Evolutionary conservation across 2,113 vertebrate species (phyloP), one percentile per base, ranked within the genome.

Genomic region (Channa maculata): DNA sequence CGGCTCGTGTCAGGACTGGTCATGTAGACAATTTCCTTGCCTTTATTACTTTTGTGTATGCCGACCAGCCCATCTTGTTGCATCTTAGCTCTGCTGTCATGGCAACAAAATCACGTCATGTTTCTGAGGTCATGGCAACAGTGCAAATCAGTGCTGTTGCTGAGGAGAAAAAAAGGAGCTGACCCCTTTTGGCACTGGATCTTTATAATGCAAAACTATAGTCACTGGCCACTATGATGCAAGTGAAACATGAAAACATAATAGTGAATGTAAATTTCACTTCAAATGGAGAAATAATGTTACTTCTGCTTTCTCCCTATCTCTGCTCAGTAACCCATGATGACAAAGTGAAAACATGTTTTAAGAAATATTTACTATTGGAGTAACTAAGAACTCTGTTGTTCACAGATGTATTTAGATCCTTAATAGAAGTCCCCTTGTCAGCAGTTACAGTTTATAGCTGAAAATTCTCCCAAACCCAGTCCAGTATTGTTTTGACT

Each of bases 81-180:
- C 86, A 73, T 90, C 80, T 79, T 78, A 46, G 77, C 77, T 67
- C 79, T 72, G 86, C 91, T 91, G 91, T 89, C 90, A 91, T 92
- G 91, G 90, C 88, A 92, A 94, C 91, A 77, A 67, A 88, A 77
- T 77, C 68, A 88, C 83, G 88, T 91, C 89, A 91, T 86, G 65
- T 70, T 72, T 82, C 70, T 80, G 81, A 92, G 88, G 89, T 94
- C 90, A 92, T 91, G 84, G 89, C 85, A 91, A 90, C 89, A 14
- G 78, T 74, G 84, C 80, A 84, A 85, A 89, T 82, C 71, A 79
- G 36, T 66, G 78, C 79, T 82, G 92, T 92, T 94, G 89, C 89
- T 45, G 85, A 84, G 91, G 85, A 83, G 75, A 83, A 83, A 70
- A 41, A 71, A 65, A 66, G 62, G 73, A 88, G 61, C 45, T 81